Percentiles rank a stretch among this genome's conserved stretches.
Conservation (phyloP, 2,888 invertebrate species). For the Eupeodes luniger region DNA sequence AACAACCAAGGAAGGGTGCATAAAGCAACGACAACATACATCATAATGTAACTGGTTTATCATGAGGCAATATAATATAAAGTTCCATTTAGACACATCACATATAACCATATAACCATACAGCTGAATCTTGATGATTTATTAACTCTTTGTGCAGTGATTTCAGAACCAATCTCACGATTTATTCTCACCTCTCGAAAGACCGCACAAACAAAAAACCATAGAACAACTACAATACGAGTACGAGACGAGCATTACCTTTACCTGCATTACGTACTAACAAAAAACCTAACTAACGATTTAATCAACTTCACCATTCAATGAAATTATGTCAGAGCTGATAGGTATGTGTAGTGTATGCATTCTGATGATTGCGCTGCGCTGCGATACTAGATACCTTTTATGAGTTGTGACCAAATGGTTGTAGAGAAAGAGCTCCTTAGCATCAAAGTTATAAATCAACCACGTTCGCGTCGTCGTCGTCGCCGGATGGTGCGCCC, state of each 20-base stretch:
- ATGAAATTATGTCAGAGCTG: constrained; percentile 70
- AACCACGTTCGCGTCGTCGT: background rate
- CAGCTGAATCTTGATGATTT: constrained; percentile 63
- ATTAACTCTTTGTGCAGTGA: constrained; percentile 54
- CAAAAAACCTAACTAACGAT: constrained; percentile 64
- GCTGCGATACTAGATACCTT: constrained; percentile 8
- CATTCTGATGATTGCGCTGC: background rate
- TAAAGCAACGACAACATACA: constrained; percentile 21
- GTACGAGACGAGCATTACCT: too few relatives aligned
- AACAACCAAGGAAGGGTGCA: constrained; percentile 5
- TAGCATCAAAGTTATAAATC: constrained; percentile 54
- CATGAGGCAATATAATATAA: constrained; percentile 49
- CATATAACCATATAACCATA: background rate
- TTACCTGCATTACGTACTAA: constrained; percentile 10
- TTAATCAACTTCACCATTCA: constrained; percentile 71
- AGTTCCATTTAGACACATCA: constrained; percentile 42
- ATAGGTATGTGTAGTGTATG: constrained; percentile 35
- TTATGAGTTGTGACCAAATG: background rate
- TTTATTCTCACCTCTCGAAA: constrained; percentile 57
- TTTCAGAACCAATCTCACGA: constrained; percentile 69
- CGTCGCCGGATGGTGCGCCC: constrained; percentile 37
- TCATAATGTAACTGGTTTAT: constrained; percentile 53
- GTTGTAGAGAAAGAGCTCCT: constrained; percentile 20
- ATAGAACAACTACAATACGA: background rate
- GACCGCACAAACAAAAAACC: background rate